These are phyloP conservation scores for Enteromius afrohamiltoni DNA, from an alignment of 2,797 vertebrate species.

Conservation along the genomic window DNA sequence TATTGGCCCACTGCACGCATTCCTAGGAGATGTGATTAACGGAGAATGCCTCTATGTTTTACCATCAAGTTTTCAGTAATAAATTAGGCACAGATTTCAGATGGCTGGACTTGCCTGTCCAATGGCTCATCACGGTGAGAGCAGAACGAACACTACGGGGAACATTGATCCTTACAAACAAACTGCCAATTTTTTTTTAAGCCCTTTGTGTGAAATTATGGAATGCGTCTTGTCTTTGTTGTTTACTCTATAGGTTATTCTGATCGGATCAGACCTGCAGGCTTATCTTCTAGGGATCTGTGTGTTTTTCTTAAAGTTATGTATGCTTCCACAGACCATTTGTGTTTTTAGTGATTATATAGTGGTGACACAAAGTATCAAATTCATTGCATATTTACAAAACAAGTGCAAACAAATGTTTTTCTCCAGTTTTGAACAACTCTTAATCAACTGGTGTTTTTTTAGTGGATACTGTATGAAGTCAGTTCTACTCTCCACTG, in stretches of 20 bases:
- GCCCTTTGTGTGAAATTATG: constrained; percentile 53
- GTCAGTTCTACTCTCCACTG: background rate
- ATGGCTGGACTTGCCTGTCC: constrained; percentile 72
- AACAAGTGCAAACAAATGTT: background rate
- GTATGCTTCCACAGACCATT: background rate
- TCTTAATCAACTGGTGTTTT: background rate
- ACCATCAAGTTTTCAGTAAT: constrained; percentile 75
- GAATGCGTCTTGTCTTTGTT: constrained; percentile 46
- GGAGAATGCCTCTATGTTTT: constrained; percentile 79
- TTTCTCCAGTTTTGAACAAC: background rate
- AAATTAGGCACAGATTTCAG: constrained; percentile 80
- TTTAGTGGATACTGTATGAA: background rate
- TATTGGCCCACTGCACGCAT: constrained; percentile 77
- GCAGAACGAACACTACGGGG: constrained; percentile 58
- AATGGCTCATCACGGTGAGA: constrained; percentile 65
- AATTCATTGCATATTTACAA: background rate
- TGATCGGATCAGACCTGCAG: constrained; percentile 29
- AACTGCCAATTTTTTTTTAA: constrained; percentile 57
- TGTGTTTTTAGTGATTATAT: background rate
- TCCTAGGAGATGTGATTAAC: constrained; percentile 85
- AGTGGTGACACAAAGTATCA: background rate
- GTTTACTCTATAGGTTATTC: constrained; percentile 32
- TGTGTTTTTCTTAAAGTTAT: background rate
- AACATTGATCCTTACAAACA: constrained; percentile 62
- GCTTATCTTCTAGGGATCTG: constrained; percentile 35